Evolutionary conservation across 2,797 vertebrate genomes (phyloP).

Genomic region (Dermochelys coriacea): DNA sequence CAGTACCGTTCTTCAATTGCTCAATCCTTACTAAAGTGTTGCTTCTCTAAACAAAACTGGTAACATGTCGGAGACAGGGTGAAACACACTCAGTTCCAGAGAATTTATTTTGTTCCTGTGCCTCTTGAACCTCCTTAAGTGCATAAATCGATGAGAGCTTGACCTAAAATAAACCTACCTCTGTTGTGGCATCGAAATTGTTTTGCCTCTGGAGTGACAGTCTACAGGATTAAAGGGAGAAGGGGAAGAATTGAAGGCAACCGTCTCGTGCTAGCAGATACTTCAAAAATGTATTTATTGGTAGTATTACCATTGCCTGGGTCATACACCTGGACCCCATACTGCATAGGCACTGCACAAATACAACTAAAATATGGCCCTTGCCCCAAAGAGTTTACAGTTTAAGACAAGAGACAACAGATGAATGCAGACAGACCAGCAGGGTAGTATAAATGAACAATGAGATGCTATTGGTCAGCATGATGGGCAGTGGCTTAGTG

Average conservation of each 20-base stretch:
- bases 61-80: not conserved
- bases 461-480: not conserved
- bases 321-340: no score
- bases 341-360: not conserved
- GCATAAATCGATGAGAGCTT: not conserved
- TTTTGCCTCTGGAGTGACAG: not conserved
- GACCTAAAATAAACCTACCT: not conserved
- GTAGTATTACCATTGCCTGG: no score
- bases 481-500: not conserved
- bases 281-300: not conserved
- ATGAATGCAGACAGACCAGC: rapidly evolving
- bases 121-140: not conserved
- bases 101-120: not conserved
- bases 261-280: not conserved
- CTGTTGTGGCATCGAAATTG: not conserved
- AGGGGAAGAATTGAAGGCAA: not conserved
- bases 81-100: not conserved
- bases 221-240: not conserved
- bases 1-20: rapidly evolving
- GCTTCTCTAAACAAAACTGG: not conserved
- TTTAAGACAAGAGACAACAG: not conserved
- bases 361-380: not conserved
- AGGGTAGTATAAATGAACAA: not conserved
- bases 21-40: not conserved
- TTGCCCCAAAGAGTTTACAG: rapidly evolving